Conservation (phyloP, 1,140 invertebrate genomes). For the Chelonus insularis region DNA sequence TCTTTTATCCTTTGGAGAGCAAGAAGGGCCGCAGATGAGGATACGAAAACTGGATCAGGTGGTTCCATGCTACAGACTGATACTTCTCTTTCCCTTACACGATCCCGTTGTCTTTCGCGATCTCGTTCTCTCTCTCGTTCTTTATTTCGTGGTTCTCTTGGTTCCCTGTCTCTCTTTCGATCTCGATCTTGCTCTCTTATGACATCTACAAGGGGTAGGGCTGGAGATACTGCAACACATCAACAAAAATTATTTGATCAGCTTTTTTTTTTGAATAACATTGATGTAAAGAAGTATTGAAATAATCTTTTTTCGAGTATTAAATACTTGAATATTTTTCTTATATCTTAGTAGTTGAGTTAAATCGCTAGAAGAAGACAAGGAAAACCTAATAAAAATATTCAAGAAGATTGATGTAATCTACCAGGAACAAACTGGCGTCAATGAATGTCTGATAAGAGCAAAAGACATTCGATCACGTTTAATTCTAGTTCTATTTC, state of each 20-base stretch:
- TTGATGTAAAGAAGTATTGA: too few species aligned
- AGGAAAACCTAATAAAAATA: too few species aligned
- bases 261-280: too few species aligned
- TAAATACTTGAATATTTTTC: too few species aligned
- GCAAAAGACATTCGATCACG: too few species aligned
- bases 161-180: constrained; percentile 40
- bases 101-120: constrained; percentile 46
- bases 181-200: constrained; percentile 35
- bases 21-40: constrained; percentile 59
- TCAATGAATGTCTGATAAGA: too few species aligned
- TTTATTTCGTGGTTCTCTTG: constrained; percentile 19
- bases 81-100: constrained; percentile 49
- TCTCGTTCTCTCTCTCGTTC: constrained; percentile 45
- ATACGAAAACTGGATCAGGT: constrained; percentile 53
- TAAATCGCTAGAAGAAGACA: too few species aligned
- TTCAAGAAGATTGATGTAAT: too few species aligned
- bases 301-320: too few species aligned
- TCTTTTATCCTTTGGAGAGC: constrained; percentile 64
- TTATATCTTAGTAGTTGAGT: too few species aligned
- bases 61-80: constrained; percentile 53
- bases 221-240: constrained; percentile 37
- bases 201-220: constrained; percentile 36
- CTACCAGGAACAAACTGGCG: too few species aligned
- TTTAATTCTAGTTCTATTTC: too few species aligned
- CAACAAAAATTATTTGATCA: constrained; percentile 17